Percentiles rank a stretch among this genome's conserved stretches.
These are phyloP conservation scores for Eulemur rubriventer DNA, from an alignment of 2,797 vertebrate species.

Conservation along the genomic window DNA sequence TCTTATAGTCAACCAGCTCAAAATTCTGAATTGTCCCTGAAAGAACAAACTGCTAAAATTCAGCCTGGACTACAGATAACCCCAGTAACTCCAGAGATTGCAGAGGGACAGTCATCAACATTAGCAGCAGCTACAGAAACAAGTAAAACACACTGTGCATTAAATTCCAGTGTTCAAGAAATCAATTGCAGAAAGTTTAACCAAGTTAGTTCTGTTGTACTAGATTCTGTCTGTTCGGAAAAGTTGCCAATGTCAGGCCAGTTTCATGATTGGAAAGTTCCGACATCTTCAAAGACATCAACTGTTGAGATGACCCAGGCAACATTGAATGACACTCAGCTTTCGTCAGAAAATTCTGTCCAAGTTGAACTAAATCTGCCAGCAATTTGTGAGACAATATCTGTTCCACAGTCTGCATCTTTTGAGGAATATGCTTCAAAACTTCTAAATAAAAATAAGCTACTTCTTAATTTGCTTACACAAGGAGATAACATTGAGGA, in stretches of 20 bases:
- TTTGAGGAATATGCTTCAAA: neutral
- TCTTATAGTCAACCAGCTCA: neutral
- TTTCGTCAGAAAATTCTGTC: slow-evolving; percentile 45
- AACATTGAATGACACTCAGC: neutral
- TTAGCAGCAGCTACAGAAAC: neutral
- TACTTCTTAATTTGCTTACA: slow-evolving; percentile 68
- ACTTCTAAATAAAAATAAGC: slow-evolving; percentile 67
- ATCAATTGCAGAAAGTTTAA: neutral
- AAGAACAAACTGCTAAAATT: slow-evolving; percentile 28
- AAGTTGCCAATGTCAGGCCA: neutral
- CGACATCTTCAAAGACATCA: neutral
- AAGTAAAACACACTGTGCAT: neutral
- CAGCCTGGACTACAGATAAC: slow-evolving; percentile 7
- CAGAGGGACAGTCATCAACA: neutral
- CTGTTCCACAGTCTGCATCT: slow-evolving; percentile 58
- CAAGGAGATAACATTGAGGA: slow-evolving; percentile 46
- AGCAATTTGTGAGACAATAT: neutral
- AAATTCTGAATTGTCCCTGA: slow-evolving; percentile 11
- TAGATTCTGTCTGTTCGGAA: neutral
- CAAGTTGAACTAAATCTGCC: slow-evolving; percentile 2
- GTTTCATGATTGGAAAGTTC: neutral
- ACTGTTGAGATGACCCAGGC: slow-evolving; percentile 36
- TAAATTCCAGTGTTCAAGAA: neutral
- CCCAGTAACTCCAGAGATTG: neutral
- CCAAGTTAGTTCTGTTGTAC: slow-evolving; percentile 55